Conservation (phyloP, 2,797 vertebrate species). For the Craterocephalus amniculus region DNA sequence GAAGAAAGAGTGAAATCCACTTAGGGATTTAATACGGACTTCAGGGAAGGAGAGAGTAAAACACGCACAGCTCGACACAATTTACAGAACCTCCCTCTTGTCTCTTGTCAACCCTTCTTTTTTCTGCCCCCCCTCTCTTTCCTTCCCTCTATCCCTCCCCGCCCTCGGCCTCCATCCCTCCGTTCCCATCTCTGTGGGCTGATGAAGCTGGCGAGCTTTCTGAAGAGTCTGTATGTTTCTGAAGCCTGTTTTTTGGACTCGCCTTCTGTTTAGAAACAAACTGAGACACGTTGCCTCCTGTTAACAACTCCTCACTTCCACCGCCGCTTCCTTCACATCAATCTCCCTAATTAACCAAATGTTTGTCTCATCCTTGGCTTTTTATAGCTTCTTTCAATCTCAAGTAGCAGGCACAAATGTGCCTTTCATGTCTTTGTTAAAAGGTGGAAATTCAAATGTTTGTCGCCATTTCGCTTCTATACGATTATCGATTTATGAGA, state of each 20-base stretch:
- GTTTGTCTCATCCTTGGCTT: slow-evolving; percentile 23
- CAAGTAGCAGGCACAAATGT: slow-evolving; percentile 13
- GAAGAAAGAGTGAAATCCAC: slow-evolving; percentile 20
- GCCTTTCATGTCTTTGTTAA: background rate
- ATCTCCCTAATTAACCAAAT: slow-evolving; percentile 34
- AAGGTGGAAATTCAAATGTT: background rate
- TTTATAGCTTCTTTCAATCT: slow-evolving; percentile 15
- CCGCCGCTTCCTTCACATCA: slow-evolving; percentile 27
- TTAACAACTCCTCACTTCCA: slow-evolving; percentile 46
- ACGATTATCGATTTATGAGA: background rate
- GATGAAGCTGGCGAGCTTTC: slow-evolving; percentile 52
- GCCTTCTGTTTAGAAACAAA: slow-evolving; percentile 64
- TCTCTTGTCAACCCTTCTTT: background rate
- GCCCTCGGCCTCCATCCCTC: slow-evolving; percentile 8
- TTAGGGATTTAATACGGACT: slow-evolving; percentile 32
- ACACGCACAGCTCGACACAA: slow-evolving; percentile 32
- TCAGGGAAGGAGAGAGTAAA: slow-evolving; percentile 37
- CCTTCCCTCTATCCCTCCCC: background rate
- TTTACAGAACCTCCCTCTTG: background rate
- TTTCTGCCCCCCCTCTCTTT: background rate
- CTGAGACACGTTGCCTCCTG: slow-evolving; percentile 41
- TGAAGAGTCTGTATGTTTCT: slow-evolving; percentile 49
- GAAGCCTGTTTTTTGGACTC: slow-evolving; percentile 43
- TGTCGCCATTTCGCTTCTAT: background rate
- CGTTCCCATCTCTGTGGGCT: slow-evolving; percentile 15